phyloP scores from a whole-genome alignment of 2,888 invertebrate genomes.

The Pycnomerus fuliginosus region DNA sequence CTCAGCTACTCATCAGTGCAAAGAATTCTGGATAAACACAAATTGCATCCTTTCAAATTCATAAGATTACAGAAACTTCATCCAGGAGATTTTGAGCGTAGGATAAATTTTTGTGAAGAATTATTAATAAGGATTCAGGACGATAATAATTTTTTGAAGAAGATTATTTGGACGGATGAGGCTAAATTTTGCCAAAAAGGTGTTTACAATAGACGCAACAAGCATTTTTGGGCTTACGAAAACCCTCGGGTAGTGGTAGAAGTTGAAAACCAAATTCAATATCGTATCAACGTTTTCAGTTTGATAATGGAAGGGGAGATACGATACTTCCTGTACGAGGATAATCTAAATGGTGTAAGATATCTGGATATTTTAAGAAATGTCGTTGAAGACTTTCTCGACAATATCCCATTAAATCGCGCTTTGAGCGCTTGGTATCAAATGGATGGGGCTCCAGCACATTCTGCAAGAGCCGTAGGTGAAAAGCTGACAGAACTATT shows the following conservation, averaged over 20 bases:
- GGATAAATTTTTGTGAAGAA: neutral
- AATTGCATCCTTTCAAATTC: neutral
- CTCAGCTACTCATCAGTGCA: neutral
- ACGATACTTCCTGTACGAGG: neutral
- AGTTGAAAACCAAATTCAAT: neutral
- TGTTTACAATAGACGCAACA: slow-evolving; percentile 1
- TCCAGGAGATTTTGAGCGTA: slow-evolving; percentile 1
- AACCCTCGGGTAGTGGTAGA: slow-evolving; percentile 3
- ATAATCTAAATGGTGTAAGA: neutral
- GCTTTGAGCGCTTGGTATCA: slow-evolving; percentile 7
- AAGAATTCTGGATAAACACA: neutral
- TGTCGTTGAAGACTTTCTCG: neutral
- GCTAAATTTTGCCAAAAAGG: neutral
- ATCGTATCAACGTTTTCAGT: slow-evolving; percentile 3
- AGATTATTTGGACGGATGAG: neutral
- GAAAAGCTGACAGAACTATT: too few species aligned
- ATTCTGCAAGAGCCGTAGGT: too few species aligned
- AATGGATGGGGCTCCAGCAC: slow-evolving; percentile 18
- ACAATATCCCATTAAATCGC: slow-evolving; percentile 24
- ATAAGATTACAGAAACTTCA: neutral
- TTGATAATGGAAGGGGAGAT: neutral
- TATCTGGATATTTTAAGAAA: neutral
- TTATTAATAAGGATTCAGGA: neutral
- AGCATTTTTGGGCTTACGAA: slow-evolving; percentile 2
- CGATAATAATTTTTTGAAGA: neutral